A percentile compares a stretch with the other conserved stretches of the same genome.
Conservation (phyloP, 2,797 vertebrate species). For the Diceros bicornis region DNA sequence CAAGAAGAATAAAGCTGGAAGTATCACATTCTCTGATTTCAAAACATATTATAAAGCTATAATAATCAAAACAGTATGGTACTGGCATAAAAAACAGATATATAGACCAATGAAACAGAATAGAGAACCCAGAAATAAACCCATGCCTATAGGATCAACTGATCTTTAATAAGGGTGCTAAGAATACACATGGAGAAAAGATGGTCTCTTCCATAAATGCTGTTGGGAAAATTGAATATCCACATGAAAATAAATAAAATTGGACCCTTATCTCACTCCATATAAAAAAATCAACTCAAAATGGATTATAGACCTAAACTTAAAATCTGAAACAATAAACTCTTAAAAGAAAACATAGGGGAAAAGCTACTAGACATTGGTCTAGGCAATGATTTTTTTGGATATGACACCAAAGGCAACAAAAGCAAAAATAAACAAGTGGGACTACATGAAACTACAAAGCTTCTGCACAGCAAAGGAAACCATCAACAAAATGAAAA, state of each 20-base stretch:
- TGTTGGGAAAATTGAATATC: neutral
- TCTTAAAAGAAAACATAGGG: neutral
- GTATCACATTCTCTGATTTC: neutral
- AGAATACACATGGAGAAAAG: neutral
- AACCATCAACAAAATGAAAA: neutral
- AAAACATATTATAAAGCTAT: neutral
- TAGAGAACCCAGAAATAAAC: neutral
- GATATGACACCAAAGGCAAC: neutral
- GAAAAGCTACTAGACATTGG: neutral
- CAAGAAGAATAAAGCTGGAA: neutral
- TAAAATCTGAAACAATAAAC: neutral
- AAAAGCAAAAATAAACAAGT: neutral
- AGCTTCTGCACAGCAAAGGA: neutral
- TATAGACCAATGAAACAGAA: neutral
- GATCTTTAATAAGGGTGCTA: neutral
- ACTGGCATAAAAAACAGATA: neutral
- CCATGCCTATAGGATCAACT: neutral
- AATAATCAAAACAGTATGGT: neutral
- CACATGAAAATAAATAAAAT: neutral
- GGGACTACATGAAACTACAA: neutral
- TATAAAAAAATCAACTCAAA: neutral
- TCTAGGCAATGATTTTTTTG: neutral
- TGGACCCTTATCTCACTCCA: neutral
- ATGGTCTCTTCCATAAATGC: neutral
- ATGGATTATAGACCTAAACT: neutral